Evolutionary conservation across 2,888 invertebrate species (phyloP), one percentile per base, ranked within the genome.

Genomic region (Ectemnius lituratus): DNA sequence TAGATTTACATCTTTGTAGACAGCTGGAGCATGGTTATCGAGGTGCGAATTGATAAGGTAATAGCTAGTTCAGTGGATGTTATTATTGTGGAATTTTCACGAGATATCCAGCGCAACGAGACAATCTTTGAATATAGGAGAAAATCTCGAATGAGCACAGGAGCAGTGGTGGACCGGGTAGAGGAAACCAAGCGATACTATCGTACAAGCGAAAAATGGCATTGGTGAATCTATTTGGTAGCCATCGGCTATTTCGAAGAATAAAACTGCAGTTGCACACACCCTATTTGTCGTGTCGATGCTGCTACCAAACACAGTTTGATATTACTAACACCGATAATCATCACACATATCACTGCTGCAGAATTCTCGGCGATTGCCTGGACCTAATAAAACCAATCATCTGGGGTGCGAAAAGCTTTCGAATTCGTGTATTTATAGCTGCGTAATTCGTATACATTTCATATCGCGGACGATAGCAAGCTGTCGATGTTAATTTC

Each of bases 211-310:
- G 66, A 62, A 63, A 62, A 76, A 78, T 75, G 69, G 75, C 68
- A 74, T 70, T 49, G 73, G 60, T 66, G 62, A 78, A 73, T 76
- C 73, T 71, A 75, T 79, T 70, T 58, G 62, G 75, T 62, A 64
- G 68, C 67, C 70, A 77, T 79, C 80, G 74, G 72, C 70, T 62
- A 78, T 79, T 71, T 74, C 75, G 77, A 84, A 83, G 83, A 83
- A 82, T 85, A 85, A 85, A 87, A 82, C 79, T 86, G 85, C 23
- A 85, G 81, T 75, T 84, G 81, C 37, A 37, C 86, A 80, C 76
- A 80, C 75, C 72, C 73, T 83, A 83, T 85, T 86, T 80, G 79
- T 77, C 63, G 62, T 74, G 65, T 74, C 69, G 37, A 8, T 71
- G 62, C 74, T 75, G 77, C 80, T 84, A 75, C 77, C 78, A 76